Conservation (phyloP, 2,113 vertebrate genomes). For the Martes martes region DNA sequence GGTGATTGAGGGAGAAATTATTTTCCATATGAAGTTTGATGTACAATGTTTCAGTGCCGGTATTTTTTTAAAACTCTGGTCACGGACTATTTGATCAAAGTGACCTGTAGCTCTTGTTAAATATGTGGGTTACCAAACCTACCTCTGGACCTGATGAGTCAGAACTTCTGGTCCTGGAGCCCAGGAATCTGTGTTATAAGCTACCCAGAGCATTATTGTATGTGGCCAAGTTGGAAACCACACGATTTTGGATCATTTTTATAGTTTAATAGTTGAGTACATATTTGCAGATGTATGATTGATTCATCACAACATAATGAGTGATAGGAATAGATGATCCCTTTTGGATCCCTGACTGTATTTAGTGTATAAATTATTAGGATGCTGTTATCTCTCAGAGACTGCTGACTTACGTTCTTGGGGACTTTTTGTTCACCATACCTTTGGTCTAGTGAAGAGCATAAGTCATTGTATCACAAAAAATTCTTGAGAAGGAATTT, state of each 20-base stretch:
- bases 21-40: neutral
- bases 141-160: neutral
- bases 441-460: neutral
- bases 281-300: neutral
- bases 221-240: neutral
- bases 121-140: neutral
- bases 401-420: neutral
- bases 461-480: neutral
- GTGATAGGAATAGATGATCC: neutral
- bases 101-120: neutral
- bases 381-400: neutral
- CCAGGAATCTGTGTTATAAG: neutral
- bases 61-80: neutral
- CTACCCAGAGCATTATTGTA: neutral
- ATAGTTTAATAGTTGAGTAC: conserved; percentile 5
- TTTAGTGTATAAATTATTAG: conserved; percentile 12
- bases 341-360: neutral
- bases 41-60: neutral
- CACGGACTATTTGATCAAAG: neutral
- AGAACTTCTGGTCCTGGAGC: neutral
- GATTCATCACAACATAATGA: neutral
- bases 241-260: neutral
- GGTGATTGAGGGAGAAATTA: neutral
- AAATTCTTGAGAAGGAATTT: neutral
- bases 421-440: neutral